Evolutionary conservation across 2,888 invertebrate species (phyloP).

Genomic region (Dastarcus helophoroides): DNA sequence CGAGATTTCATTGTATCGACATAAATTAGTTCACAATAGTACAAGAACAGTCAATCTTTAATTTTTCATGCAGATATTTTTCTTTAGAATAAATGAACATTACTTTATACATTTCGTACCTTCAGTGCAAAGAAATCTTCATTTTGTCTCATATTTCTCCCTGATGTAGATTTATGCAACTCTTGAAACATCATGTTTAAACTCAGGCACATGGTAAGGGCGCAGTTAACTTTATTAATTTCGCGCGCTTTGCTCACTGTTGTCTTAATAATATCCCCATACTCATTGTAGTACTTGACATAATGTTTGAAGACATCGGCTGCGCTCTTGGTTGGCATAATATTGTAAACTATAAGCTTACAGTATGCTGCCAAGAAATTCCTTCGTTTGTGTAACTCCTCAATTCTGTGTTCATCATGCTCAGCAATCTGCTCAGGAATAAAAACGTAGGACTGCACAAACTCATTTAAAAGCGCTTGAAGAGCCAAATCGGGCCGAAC

Average conservation of each 20-base stretch:
- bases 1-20: no score
- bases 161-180: conserved; percentile 38
- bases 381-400: conserved; percentile 90
- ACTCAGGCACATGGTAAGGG: conserved; percentile 86
- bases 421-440: conserved; percentile 80
- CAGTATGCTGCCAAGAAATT: conserved; percentile 95
- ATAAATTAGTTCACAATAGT: no score
- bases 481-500: conserved; percentile 71
- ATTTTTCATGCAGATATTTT: no score
- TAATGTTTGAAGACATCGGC: conserved; percentile 96
- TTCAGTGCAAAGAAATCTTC: conserved; percentile 86
- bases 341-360: conserved; percentile 95
- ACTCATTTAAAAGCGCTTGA: conserved; percentile 73
- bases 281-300: conserved; percentile 96
- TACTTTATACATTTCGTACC: conserved; percentile 44
- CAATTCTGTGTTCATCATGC: conserved; percentile 93
- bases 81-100: no score
- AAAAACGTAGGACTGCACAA: conserved; percentile 90
- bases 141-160: conserved; percentile 31
- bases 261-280: conserved; percentile 96
- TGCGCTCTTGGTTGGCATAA: conserved; percentile 83
- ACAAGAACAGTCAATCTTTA: no score
- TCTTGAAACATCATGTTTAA: conserved; percentile 81
- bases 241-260: conserved; percentile 94
- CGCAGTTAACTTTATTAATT: conserved; percentile 93